These are phyloP conservation scores for Psilanteris sp. DNA, from an alignment of 1,140 invertebrate genomes.

Conservation along the genomic window DNA sequence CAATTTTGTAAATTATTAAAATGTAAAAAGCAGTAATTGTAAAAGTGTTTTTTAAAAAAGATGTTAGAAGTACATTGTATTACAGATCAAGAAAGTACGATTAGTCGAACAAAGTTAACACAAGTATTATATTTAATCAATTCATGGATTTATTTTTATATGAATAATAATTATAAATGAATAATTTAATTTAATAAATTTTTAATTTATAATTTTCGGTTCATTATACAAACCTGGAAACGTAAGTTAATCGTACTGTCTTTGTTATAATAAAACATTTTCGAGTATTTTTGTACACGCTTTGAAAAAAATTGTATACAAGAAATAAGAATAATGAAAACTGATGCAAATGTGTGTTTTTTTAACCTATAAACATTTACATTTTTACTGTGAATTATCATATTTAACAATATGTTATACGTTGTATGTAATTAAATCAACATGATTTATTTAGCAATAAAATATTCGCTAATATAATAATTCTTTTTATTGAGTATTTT, in stretches of 20 bases:
- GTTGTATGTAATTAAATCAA: no score
- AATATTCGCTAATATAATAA: no score
- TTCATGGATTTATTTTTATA: constrained; percentile 23
- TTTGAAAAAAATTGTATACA: constrained; percentile 37
- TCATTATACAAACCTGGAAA: background rate
- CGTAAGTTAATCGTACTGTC: background rate
- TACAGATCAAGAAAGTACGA: constrained; percentile 10
- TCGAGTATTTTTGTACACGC: constrained; percentile 33
- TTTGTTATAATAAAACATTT: background rate
- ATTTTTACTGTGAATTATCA: no score
- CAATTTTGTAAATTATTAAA: constrained; percentile 36
- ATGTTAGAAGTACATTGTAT: constrained; percentile 8
- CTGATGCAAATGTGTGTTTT: no score
- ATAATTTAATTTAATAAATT: no score
- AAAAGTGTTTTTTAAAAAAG: constrained; percentile 1
- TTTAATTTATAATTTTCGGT: background rate
- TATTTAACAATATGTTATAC: no score
- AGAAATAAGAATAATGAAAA: constrained; percentile 19
- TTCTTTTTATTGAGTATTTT: no score
- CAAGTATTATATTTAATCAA: constrained; percentile 12
- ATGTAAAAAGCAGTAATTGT: constrained; percentile 50
- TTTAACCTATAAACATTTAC: no score
- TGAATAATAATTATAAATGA: constrained; percentile 1
- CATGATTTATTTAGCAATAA: no score
- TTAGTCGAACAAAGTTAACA: constrained; percentile 10